Conservation (phyloP, 2,113 vertebrate species). For the Phaetusa simplex region DNA sequence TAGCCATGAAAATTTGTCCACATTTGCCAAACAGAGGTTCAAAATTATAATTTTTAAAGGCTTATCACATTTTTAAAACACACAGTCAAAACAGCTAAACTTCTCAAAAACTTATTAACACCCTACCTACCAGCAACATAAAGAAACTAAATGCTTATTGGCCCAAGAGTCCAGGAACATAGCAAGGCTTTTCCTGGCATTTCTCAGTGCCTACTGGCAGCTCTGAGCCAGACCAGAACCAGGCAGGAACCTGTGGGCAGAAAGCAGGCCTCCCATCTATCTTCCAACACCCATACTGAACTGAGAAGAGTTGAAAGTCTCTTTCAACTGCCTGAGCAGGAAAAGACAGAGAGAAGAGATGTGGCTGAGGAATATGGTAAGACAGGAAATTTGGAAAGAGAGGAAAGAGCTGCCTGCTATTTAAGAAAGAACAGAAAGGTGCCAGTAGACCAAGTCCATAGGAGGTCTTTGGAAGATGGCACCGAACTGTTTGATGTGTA, state of each 20-base stretch:
- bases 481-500: neutral
- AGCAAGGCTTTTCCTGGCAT: neutral
- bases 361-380: neutral
- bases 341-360: neutral
- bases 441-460: neutral
- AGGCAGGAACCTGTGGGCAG: neutral
- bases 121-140: neutral
- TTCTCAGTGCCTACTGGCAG: neutral
- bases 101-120: neutral
- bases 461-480: neutral
- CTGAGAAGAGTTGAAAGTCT: neutral
- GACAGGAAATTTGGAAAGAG: neutral
- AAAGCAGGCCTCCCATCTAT: neutral
- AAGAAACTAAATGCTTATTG: neutral
- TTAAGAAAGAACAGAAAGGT: neutral
- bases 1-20: neutral
- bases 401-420: neutral
- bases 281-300: neutral
- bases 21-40: neutral
- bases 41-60: neutral
- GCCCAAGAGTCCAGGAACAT: neutral
- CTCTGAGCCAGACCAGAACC: neutral
- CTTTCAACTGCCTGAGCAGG: accelerated
- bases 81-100: neutral
- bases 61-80: neutral